phyloP scores from a whole-genome alignment of 2,113 vertebrate species.

The Lanius ludovicianus region DNA sequence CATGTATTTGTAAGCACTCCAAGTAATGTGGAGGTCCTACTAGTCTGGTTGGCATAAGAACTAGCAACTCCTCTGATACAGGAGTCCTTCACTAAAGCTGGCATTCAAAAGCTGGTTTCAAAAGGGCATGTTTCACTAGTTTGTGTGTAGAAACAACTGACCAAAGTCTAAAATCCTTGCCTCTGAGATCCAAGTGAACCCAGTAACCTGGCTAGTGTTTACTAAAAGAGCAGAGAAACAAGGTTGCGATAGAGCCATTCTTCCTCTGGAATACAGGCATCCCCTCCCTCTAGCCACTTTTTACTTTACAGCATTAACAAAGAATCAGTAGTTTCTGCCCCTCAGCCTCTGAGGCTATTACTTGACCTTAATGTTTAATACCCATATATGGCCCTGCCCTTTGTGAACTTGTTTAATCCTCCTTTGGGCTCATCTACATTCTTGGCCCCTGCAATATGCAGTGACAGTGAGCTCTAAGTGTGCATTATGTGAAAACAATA shows the following conservation, averaged over 20 bases:
- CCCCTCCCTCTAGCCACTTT: background rate
- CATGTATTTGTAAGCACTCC: background rate
- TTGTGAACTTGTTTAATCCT: background rate
- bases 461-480: background rate
- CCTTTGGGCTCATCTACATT: background rate
- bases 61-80: background rate
- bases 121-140: background rate
- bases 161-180: constrained; percentile 4
- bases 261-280: background rate
- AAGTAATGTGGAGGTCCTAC: background rate
- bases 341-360: background rate
- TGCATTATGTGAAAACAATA: background rate
- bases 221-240: background rate
- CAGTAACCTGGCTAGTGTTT: background rate
- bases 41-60: background rate
- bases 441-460: background rate
- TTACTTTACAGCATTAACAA: background rate
- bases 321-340: background rate
- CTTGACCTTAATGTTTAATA: background rate
- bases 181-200: background rate
- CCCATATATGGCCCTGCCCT: background rate
- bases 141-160: background rate
- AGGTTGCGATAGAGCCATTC: background rate
- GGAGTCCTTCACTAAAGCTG: background rate
- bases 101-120: background rate